phyloP scores from a whole-genome alignment of 2,113 vertebrate genomes.

The Triplophysa siluroides region DNA sequence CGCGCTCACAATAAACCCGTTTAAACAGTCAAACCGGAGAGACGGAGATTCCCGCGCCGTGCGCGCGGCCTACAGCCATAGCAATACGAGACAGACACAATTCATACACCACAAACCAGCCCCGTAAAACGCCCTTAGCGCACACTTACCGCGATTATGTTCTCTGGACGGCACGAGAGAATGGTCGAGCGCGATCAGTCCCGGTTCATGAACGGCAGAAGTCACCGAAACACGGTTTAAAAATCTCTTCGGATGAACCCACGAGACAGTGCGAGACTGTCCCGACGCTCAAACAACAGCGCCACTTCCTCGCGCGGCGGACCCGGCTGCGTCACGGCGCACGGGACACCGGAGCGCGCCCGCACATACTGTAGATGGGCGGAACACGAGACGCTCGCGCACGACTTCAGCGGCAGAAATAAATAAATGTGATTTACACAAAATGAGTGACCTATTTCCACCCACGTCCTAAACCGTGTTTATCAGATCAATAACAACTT shows the following conservation, averaged over 20 bases:
- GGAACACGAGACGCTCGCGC: not conserved
- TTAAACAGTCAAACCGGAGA: not conserved
- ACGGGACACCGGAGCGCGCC: conserved; percentile 17
- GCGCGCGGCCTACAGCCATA: conserved; percentile 26
- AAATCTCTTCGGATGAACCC: conserved; percentile 35
- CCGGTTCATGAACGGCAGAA: conserved; percentile 5
- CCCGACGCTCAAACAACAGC: conserved; percentile 72
- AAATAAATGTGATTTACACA: not conserved
- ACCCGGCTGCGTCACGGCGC: conserved; percentile 28
- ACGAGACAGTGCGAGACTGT: conserved; percentile 73
- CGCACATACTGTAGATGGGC: not conserved
- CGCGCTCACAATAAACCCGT: not conserved
- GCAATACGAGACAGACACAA: conserved; percentile 4
- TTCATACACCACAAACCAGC: not conserved
- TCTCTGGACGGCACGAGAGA: conserved; percentile 4
- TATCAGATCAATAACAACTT: no score
- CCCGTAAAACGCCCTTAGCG: not conserved
- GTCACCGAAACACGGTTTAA: not conserved
- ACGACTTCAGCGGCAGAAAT: not conserved
- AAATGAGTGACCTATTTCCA: not conserved
- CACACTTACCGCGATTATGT: conserved; percentile 14
- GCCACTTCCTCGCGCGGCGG: conserved; percentile 63
- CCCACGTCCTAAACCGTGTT: no score
- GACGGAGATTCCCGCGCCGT: conserved; percentile 13
- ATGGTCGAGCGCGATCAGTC: conserved; percentile 10